Evolutionary conservation across 2,113 vertebrate species (phyloP).

Genomic region (Ginglymostoma cirratum): DNA sequence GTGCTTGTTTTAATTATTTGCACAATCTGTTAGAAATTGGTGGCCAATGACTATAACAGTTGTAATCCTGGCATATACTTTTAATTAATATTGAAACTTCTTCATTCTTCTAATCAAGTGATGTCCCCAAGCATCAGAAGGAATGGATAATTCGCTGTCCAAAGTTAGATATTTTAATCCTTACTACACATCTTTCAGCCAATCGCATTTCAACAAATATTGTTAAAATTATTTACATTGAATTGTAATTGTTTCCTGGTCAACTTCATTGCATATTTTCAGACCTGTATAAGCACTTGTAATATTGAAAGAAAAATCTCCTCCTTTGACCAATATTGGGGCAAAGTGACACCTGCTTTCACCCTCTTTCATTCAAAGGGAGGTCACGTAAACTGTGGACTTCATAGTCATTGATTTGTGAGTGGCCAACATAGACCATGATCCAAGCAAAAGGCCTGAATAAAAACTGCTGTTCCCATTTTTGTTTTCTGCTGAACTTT

Average conservation of each 20-base stretch:
- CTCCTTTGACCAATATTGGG: neutral
- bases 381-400: neutral
- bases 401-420: neutral
- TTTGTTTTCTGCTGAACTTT: neutral
- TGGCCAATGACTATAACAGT: neutral
- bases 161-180: neutral
- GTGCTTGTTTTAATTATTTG: neutral
- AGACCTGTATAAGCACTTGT: neutral
- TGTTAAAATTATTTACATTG: neutral
- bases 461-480: neutral
- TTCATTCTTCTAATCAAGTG: conserved; percentile 1
- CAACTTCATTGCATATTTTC: neutral
- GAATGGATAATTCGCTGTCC: conserved; percentile 9
- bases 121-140: neutral
- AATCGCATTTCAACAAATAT: conserved; percentile 4
- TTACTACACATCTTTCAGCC: neutral
- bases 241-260: neutral
- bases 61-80: neutral
- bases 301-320: neutral
- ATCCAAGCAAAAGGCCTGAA: neutral
- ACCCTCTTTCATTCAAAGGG: neutral
- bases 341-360: neutral
- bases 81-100: conserved; percentile 19
- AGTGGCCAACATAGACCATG: neutral
- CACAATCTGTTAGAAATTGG: neutral